Base-by-base conservation (phyloP, 2,797 vertebrate species). In the Serranus cabrilla region DNA sequence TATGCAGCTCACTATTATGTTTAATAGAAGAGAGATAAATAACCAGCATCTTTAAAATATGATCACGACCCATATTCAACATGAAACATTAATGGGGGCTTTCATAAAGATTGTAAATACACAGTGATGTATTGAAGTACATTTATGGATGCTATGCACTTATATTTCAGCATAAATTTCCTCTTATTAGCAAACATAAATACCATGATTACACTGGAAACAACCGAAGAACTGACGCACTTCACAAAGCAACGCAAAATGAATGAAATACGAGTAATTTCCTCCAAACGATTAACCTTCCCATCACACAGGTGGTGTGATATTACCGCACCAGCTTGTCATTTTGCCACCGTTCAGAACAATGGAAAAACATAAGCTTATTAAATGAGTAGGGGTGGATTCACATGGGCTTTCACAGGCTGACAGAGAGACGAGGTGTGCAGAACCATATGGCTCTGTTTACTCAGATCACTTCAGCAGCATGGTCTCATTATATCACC, bases 381-480 rank as follows among this genome's bases (percentile, higher is more conserved):
- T 85, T 62, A 75, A 55, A 66, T 59, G 67, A 79, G 63, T 21
- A 11, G 67, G 23, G 55, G 31, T 31, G 68, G 71, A 71, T 66
- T 59, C 59, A 68, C 50, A 70, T 52, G 60, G 61, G 66, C 49
- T 70, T n/a, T 78, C 75, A 65, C 76, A 75, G 39, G 46, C 45
- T 73, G 73, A 50, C 59, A 65, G 55, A 74, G 27, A 70, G 47
- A 50, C 31, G 64, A 66, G 55, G 45, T 74, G 74, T 27, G 63
- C 67, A 51, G 2, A 65, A 67, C 66, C 82, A 89, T 83, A 85
- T 85, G 82, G 80, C 68, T 80, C 77, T 63, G 51, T 85, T 79
- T 79, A 67, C 71, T 73, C 21, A 58, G 68, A 81, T 80, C 69
- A 68, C 67, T 43, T 66, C 69, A 74, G 66, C 79, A 64, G 57